These are phyloP conservation scores for Enhydra lutris DNA, from an alignment of 2,113 vertebrate species.

Conservation along the genomic window DNA sequence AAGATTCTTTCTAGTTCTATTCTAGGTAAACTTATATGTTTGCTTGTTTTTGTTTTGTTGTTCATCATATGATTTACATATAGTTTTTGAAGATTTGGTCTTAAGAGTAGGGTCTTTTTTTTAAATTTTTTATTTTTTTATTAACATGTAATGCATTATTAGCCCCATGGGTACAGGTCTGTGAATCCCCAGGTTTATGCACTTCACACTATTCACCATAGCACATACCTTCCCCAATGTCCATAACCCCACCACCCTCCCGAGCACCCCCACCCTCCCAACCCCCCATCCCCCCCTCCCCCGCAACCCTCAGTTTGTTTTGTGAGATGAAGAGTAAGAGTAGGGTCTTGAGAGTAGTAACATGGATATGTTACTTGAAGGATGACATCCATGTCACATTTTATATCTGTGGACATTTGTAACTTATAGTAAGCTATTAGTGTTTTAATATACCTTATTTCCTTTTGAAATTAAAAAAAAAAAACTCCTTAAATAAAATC, in stretches of 20 bases:
- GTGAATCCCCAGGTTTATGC: too few species aligned
- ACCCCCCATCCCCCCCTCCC: rapidly evolving
- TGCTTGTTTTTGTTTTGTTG: neutral
- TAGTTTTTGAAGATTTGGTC: neutral
- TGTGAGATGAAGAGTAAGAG: neutral
- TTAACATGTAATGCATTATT: too few species aligned
- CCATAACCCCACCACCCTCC: too few species aligned
- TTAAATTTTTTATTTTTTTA: too few species aligned
- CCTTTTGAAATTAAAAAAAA: neutral
- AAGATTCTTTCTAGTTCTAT: neutral
- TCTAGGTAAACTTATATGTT: neutral
- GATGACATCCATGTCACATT: neutral
- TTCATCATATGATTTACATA: neutral
- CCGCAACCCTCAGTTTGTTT: too few species aligned
- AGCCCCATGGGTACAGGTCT: too few species aligned
- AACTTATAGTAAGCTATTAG: neutral
- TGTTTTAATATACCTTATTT: neutral
- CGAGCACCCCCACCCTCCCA: too few species aligned
- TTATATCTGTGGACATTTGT: neutral
- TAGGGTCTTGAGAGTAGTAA: neutral
- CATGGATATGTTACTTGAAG: neutral
- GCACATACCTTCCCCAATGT: too few species aligned
- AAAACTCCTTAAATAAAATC: neutral
- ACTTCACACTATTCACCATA: too few species aligned
- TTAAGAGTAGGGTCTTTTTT: neutral